Evolutionary conservation across 2,797 vertebrate species (phyloP).

Genomic region (Schizopygopsis malacanthus): DNA sequence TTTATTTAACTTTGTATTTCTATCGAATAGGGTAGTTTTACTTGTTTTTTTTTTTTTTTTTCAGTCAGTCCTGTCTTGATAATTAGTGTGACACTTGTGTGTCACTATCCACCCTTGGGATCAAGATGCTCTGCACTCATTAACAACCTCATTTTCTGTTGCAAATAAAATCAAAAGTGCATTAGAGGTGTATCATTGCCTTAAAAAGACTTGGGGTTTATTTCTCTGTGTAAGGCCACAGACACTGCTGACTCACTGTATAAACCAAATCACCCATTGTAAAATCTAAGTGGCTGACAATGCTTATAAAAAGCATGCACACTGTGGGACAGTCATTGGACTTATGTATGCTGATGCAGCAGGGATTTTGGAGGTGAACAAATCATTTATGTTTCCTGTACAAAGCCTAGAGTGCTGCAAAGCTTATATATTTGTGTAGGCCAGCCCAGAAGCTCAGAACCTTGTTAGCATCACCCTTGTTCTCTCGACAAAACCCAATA

Average conservation of each 20-base stretch:
- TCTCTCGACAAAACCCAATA: neutral
- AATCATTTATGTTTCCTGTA: neutral
- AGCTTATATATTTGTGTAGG: neutral
- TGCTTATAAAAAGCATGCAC: neutral
- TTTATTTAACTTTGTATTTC: neutral
- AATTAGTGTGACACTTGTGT: slow-evolving; percentile 17
- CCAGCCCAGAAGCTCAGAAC: neutral
- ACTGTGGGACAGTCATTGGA: neutral
- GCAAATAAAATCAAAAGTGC: neutral
- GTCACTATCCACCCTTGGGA: neutral
- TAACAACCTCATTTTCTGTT: slow-evolving; percentile 22
- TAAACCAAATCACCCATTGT: neutral
- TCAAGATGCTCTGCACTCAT: slow-evolving; percentile 14
- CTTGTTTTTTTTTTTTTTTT: neutral
- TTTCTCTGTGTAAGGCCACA: neutral
- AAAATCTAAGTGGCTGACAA: slow-evolving; percentile 22
- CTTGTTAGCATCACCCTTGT: neutral
- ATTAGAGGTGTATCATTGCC: slow-evolving; percentile 9
- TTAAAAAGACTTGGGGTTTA: neutral
- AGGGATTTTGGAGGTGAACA: neutral
- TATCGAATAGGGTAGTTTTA: neutral
- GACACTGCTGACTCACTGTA: slow-evolving; percentile 4
- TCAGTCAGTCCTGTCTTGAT: neutral
- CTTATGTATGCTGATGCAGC: slow-evolving; percentile 8
- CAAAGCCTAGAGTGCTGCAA: neutral